Percentiles rank a stretch among this genome's conserved stretches.
Conservation (phyloP, 2,888 invertebrate genomes). For the Athetis lepigone region DNA sequence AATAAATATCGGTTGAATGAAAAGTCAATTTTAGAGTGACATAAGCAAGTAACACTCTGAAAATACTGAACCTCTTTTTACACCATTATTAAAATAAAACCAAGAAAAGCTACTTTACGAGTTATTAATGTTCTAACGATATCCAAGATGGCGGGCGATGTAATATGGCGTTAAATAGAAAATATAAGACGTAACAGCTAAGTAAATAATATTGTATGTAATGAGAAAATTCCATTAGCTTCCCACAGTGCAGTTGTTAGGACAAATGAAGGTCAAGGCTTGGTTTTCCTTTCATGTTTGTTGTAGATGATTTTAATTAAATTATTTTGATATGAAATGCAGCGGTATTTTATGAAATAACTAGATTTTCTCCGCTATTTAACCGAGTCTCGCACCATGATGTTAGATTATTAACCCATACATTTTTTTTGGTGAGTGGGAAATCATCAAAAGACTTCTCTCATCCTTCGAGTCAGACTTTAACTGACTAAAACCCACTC, state of each 20-base stretch:
- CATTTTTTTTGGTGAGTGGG: too few relatives aligned
- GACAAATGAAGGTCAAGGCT: constrained; percentile 30
- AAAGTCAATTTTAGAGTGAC: too few relatives aligned
- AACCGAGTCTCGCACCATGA: too few relatives aligned
- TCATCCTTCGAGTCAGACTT: too few relatives aligned
- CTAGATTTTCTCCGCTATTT: too few relatives aligned
- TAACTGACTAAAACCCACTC: too few relatives aligned
- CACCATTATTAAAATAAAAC: constrained; percentile 2
- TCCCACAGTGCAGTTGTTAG: constrained; percentile 33
- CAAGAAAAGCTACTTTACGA: constrained; percentile 13
- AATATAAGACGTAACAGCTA: constrained; percentile 35
- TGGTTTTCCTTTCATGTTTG: constrained; percentile 34
- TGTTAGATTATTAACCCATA: too few relatives aligned
- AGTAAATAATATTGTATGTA: constrained; percentile 43
- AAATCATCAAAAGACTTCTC: too few relatives aligned
- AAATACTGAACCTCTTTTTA: too few relatives aligned
- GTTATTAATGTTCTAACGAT: constrained; percentile 16
- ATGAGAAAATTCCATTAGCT: constrained; percentile 58
- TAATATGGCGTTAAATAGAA: constrained; percentile 37
- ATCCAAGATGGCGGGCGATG: constrained; percentile 21
- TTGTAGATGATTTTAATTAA: constrained; percentile 23
- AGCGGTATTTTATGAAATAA: not conserved
- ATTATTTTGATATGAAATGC: not conserved
- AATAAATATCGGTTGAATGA: too few relatives aligned
- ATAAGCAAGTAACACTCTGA: too few relatives aligned